phyloP scores from a whole-genome alignment of 2,797 vertebrate genomes.

The Takifugu ocellatus region DNA sequence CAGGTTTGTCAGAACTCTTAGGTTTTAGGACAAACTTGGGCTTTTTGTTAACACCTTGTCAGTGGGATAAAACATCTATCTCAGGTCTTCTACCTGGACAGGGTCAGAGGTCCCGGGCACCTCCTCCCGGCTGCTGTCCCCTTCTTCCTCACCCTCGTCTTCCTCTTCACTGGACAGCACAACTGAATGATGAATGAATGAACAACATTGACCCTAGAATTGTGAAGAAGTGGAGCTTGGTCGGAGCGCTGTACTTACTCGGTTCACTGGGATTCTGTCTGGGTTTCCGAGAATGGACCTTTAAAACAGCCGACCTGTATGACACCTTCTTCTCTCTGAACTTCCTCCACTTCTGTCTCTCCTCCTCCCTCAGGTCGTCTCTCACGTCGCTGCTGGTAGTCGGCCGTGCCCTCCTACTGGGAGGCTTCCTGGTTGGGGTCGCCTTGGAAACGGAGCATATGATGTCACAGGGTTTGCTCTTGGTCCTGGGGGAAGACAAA shows the following conservation, averaged over 20 bases:
- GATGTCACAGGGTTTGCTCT: not conserved
- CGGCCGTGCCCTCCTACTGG: not conserved
- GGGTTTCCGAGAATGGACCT: slow-evolving; percentile 1
- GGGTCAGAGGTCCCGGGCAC: not conserved
- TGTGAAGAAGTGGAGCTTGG: too few species aligned
- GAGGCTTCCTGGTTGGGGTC: not conserved
- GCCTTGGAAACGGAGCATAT: not conserved
- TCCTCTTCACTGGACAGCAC: slow-evolving; percentile 67
- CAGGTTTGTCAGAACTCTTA: too few species aligned
- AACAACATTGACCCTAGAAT: not conserved
- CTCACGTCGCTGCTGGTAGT: too few species aligned
- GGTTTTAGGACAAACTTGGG: too few species aligned
- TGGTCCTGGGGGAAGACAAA: not conserved
- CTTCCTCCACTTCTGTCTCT: slow-evolving; percentile 32
- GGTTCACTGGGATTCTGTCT: slow-evolving; percentile 24
- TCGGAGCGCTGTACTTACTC: slow-evolving; percentile 29
- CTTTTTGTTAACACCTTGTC: too few species aligned
- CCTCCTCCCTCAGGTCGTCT: slow-evolving; percentile 20
- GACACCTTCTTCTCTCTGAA: slow-evolving; percentile 33
- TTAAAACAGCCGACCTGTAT: not conserved
- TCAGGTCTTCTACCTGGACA: slow-evolving; percentile 20
- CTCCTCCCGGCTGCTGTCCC: not conserved
- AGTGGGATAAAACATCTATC: too few species aligned
- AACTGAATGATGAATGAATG: slow-evolving; percentile 33
- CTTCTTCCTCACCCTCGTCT: slow-evolving; percentile 6